Conservation (phyloP, 2,113 vertebrate species). For the Perca flavescens region DNA sequence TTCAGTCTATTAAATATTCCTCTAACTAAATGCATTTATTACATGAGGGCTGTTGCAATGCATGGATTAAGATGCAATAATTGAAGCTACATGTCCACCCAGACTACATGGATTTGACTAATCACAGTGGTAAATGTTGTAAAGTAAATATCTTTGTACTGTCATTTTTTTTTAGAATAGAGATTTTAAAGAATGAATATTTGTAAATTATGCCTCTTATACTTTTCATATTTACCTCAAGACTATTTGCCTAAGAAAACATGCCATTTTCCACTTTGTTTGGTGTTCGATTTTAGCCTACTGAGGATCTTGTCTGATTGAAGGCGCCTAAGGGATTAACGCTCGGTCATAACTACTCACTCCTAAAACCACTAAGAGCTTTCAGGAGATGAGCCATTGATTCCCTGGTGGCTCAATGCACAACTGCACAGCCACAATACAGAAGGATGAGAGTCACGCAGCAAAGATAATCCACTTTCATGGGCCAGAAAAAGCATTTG, state of each 20-base stretch:
- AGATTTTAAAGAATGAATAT: background rate
- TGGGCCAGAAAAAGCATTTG: slow-evolving; percentile 53
- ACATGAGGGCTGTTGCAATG: background rate
- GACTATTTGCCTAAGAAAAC: background rate
- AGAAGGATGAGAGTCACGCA: slow-evolving; percentile 45
- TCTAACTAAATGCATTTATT: slow-evolving; percentile 25
- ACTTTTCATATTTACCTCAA: background rate
- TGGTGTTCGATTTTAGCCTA: background rate
- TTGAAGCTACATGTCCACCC: background rate
- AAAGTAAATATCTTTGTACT: background rate
- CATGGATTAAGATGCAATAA: slow-evolving; percentile 22
- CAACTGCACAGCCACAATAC: slow-evolving; percentile 60
- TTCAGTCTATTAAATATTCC: slow-evolving; percentile 18
- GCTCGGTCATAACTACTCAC: slow-evolving; percentile 42
- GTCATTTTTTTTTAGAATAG: background rate
- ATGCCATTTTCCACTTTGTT: background rate
- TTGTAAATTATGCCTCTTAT: background rate
- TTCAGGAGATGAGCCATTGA: slow-evolving; percentile 69
- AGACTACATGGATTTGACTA: background rate
- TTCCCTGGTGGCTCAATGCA: slow-evolving; percentile 67
- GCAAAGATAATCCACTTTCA: slow-evolving; percentile 73
- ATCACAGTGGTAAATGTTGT: background rate
- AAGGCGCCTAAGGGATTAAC: slow-evolving; percentile 35
- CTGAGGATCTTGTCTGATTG: background rate
- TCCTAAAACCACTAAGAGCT: slow-evolving; percentile 48